phyloP scores from a whole-genome alignment of 2,113 vertebrate genomes.

The Semnopithecus entellus region DNA sequence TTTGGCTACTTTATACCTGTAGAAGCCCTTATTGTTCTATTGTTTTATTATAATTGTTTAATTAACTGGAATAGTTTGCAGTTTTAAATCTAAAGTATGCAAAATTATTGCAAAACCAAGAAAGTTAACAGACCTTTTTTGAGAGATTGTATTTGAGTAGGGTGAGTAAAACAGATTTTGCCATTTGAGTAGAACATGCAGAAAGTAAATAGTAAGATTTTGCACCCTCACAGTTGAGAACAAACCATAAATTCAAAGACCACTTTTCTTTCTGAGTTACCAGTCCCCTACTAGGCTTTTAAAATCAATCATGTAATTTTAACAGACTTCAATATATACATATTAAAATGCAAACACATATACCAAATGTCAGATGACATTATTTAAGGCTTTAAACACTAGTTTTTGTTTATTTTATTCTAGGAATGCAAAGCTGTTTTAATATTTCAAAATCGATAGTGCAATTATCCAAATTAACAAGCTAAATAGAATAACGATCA shows the following conservation, averaged over 20 bases:
- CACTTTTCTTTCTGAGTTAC: neutral
- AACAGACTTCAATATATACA: neutral
- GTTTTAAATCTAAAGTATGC: neutral
- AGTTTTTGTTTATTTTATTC: neutral
- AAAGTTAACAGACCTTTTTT: neutral
- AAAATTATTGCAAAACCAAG: neutral
- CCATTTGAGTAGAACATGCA: neutral
- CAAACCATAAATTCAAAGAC: neutral
- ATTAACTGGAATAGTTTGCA: neutral
- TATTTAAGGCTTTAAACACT: neutral
- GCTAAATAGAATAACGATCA: too few relatives aligned
- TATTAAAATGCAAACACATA: neutral
- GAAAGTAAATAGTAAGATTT: neutral
- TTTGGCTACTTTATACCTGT: neutral
- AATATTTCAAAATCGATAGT: too few relatives aligned
- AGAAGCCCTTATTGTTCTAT: neutral
- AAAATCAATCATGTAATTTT: neutral
- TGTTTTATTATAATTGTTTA: neutral
- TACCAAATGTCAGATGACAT: neutral
- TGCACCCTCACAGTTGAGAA: neutral
- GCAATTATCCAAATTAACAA: too few relatives aligned
- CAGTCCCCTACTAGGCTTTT: neutral
- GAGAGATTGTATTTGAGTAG: neutral
- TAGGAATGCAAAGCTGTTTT: too few relatives aligned
- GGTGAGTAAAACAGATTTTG: slow-evolving; percentile 13